Percentiles rank a stretch among this genome's conserved stretches.
phyloP scores from a whole-genome alignment of 2,113 vertebrate species.

The Castor canadensis region DNA sequence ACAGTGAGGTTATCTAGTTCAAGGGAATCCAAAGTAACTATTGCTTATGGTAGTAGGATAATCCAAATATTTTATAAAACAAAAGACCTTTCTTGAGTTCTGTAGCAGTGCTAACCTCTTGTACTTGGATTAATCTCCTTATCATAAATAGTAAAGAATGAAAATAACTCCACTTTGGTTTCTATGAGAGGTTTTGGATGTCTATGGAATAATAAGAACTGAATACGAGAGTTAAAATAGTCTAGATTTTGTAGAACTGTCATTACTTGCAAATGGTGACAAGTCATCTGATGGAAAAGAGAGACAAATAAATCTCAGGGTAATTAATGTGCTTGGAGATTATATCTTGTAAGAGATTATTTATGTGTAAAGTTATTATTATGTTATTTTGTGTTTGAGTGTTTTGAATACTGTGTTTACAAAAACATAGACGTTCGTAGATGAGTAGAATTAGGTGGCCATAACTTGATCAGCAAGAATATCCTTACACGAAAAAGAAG shows the following conservation, averaged over 20 bases:
- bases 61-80: background rate
- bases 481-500: background rate
- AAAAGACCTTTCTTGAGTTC: background rate
- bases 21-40: background rate
- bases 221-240: background rate
- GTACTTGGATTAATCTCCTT: background rate
- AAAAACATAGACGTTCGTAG: conserved; percentile 10
- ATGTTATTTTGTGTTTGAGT: background rate
- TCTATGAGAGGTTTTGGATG: background rate
- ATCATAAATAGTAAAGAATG: background rate
- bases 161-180: conserved; percentile 12
- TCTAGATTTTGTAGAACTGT: background rate
- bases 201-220: conserved; percentile 1
- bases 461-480: background rate
- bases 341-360: background rate
- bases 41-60: background rate
- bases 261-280: background rate
- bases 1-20: background rate
- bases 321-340: conserved; percentile 37
- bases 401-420: conserved; percentile 30
- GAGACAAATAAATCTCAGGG: background rate
- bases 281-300: background rate
- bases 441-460: background rate
- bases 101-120: background rate
- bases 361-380: conserved; percentile 34